These are phyloP conservation scores for Hypomecis punctinalis DNA, from an alignment of 2,888 invertebrate species.

Conservation along the genomic window DNA sequence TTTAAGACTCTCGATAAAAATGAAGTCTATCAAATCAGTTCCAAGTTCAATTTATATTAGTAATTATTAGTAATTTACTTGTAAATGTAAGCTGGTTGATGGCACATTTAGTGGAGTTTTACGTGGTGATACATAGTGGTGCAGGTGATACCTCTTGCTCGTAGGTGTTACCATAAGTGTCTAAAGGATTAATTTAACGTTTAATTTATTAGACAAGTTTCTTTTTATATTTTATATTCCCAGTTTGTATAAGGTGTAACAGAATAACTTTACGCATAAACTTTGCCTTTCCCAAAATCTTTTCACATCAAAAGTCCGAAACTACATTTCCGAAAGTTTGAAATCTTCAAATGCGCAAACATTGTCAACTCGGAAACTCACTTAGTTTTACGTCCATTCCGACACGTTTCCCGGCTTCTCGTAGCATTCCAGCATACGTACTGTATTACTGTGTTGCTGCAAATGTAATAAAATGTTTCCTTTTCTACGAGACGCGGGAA, in stretches of 20 bases:
- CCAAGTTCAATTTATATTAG: too few relatives aligned
- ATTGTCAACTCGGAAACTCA: slow-evolving; percentile 23
- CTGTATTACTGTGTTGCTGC: neutral
- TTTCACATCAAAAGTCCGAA: slow-evolving; percentile 6
- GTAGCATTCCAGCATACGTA: slow-evolving; percentile 3
- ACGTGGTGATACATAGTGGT: too few relatives aligned
- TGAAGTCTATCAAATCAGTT: too few relatives aligned
- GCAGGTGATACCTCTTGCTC: too few relatives aligned
- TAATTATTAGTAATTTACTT: too few relatives aligned
- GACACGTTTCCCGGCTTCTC: slow-evolving; percentile 15
- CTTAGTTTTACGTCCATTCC: slow-evolving; percentile 23
- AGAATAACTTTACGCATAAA: neutral
- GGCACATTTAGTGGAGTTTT: too few relatives aligned
- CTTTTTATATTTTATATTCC: too few relatives aligned
- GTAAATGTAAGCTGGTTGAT: too few relatives aligned
- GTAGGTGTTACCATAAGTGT: too few relatives aligned
- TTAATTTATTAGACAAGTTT: too few relatives aligned
- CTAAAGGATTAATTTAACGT: too few relatives aligned
- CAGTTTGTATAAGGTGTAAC: neutral
- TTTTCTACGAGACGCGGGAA: slow-evolving; percentile 24
- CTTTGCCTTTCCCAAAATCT: slow-evolving; percentile 4
- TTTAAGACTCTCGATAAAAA: neutral
- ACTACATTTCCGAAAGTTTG: slow-evolving; percentile 9
- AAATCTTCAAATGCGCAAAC: slow-evolving; percentile 20
- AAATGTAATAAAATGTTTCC: slow-evolving; percentile 35